Conservation (phyloP, 1,140 invertebrate genomes). For the Maniola jurtina region DNA sequence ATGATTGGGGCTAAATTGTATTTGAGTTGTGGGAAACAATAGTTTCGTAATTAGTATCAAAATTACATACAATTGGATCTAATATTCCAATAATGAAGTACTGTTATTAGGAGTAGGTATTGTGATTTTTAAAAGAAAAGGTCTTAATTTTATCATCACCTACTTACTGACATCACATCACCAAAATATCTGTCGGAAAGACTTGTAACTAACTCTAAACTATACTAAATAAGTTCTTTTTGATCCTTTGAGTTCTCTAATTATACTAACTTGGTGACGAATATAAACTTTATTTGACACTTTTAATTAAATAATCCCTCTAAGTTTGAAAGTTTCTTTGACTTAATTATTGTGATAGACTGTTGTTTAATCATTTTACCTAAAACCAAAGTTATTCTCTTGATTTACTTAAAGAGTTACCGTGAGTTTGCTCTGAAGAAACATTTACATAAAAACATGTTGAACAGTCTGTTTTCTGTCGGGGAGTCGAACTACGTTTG, state of each 20-base stretch:
- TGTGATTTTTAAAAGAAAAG: too few relatives aligned
- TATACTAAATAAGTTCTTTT: conserved; percentile 6
- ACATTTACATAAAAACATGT: too few relatives aligned
- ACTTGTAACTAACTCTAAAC: too few relatives aligned
- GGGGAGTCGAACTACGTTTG: too few relatives aligned
- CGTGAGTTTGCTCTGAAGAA: too few relatives aligned
- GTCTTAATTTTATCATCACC: too few relatives aligned
- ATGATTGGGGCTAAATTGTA: not conserved
- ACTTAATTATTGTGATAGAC: conserved; percentile 7
- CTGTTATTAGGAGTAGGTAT: too few relatives aligned
- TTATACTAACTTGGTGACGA: conserved; percentile 8
- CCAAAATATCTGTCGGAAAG: too few relatives aligned
- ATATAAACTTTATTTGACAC: conserved; percentile 7
- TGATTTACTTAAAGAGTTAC: not conserved
- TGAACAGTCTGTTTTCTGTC: too few relatives aligned
- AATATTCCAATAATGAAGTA: too few relatives aligned
- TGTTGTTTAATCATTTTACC: conserved; percentile 1
- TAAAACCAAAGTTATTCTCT: not conserved
- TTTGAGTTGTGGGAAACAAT: not conserved
- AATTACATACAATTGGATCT: not conserved
- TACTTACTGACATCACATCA: too few relatives aligned
- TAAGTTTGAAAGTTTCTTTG: conserved; percentile 7
- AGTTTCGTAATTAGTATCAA: not conserved
- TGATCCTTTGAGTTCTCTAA: not conserved
- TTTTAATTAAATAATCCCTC: conserved; percentile 11